These are phyloP conservation scores for Arrhopalites spinosus DNA, from an alignment of 2,888 invertebrate species.

Conservation along the genomic window DNA sequence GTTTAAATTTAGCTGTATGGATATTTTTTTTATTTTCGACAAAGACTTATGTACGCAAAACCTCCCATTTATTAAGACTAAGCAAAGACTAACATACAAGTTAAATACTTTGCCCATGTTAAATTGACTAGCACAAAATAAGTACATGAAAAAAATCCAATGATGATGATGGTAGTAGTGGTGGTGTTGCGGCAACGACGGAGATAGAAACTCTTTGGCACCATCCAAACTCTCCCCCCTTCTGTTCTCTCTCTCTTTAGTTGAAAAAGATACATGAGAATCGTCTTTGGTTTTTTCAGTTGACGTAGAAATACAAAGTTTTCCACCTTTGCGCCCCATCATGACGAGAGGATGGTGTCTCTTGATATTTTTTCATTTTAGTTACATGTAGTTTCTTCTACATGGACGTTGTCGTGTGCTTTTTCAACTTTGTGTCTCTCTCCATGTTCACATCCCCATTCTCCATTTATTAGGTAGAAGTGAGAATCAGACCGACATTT, in stretches of 20 bases:
- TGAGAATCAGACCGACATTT: background rate
- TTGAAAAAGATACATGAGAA: background rate
- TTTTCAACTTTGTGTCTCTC: background rate
- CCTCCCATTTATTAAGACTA: too few relatives aligned
- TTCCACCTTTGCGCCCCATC: constrained; percentile 1
- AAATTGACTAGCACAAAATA: too few relatives aligned
- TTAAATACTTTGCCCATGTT: too few relatives aligned
- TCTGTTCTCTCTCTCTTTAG: background rate
- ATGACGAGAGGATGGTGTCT: too few relatives aligned
- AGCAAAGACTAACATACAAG: too few relatives aligned
- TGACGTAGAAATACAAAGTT: background rate
- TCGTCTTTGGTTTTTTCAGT: background rate
- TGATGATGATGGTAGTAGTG: too few relatives aligned
- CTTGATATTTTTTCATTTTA: background rate
- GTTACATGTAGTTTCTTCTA: background rate
- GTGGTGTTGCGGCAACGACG: background rate
- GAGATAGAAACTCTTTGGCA: background rate
- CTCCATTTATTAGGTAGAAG: background rate
- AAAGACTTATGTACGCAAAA: too few relatives aligned
- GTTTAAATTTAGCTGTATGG: too few relatives aligned
- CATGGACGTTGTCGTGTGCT: background rate
- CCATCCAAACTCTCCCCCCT: background rate
- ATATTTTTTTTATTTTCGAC: too few relatives aligned
- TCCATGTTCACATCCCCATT: background rate
- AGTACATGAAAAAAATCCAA: too few relatives aligned